Conservation (phyloP, 1,140 invertebrate species). For the Bombus pascuorum region DNA sequence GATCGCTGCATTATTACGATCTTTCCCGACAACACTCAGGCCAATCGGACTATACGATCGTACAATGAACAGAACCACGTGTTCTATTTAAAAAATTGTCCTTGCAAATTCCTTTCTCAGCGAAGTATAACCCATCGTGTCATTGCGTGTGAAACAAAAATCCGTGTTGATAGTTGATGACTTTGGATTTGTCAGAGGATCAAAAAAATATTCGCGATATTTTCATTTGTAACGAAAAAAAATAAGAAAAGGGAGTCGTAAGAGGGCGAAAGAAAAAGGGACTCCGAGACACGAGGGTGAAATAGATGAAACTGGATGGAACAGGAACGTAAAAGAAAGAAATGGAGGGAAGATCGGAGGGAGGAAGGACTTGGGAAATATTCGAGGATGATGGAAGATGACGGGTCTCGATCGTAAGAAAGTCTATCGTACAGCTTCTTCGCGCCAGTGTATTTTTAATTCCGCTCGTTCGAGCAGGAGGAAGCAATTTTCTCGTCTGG, state of each 20-base stretch:
- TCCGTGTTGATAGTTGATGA: too few relatives aligned
- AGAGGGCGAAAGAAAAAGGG: neutral
- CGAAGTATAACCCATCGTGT: too few relatives aligned
- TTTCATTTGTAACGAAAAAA: slow-evolving; percentile 20
- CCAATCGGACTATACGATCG: too few relatives aligned
- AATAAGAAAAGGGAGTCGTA: neutral
- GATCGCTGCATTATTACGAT: too few relatives aligned
- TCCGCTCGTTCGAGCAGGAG: neutral
- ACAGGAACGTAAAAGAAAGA: neutral
- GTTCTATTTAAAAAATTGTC: too few relatives aligned
- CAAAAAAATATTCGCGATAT: slow-evolving; percentile 9
- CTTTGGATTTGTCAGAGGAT: slow-evolving; percentile 33
- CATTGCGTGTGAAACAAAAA: too few relatives aligned
- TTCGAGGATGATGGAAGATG: slow-evolving; percentile 1
- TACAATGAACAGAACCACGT: too few relatives aligned
- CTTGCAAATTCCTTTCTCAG: too few relatives aligned
- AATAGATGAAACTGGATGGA: neutral
- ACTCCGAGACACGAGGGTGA: neutral
- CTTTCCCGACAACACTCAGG: too few relatives aligned
- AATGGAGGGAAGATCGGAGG: neutral
- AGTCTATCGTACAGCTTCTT: neutral
- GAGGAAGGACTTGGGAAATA: neutral
- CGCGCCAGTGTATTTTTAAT: slow-evolving; percentile 10
- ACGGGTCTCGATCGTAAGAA: slow-evolving; percentile 25
- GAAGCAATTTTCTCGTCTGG: neutral